A percentile compares a stretch with the other conserved stretches of the same genome.
Evolutionary conservation across 2,888 invertebrate species (phyloP).

Genomic region (Eulithis prunata): DNA sequence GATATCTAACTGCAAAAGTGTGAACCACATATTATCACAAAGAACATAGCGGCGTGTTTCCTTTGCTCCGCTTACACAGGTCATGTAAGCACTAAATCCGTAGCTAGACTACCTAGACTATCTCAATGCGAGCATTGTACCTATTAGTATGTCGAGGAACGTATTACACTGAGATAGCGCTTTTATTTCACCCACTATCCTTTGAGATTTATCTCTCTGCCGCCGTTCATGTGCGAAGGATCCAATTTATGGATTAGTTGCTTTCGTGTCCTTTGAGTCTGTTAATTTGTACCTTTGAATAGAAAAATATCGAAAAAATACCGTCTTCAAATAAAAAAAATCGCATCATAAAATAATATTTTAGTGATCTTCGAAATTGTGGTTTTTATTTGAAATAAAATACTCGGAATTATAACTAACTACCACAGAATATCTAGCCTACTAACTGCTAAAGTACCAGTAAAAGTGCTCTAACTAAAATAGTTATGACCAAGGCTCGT

Average conservation of each 20-base stretch:
- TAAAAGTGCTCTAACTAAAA: no score
- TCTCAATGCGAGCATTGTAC: conserved; percentile 44
- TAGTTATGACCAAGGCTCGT: no score
- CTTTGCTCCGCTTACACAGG: conserved; percentile 53
- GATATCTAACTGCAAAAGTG: neutral
- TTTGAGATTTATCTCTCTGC: conserved; percentile 56
- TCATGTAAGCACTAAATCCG: conserved; percentile 55
- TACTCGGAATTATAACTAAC: no score
- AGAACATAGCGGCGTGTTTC: conserved; percentile 40
- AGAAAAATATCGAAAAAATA: no score
- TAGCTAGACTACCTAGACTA: conserved; percentile 47
- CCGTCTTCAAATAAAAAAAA: neutral
- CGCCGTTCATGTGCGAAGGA: conserved; percentile 49
- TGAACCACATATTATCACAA: conserved; percentile 10
- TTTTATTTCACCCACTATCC: conserved; percentile 62
- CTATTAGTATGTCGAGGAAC: conserved; percentile 56
- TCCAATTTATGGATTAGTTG: conserved; percentile 46
- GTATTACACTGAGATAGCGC: conserved; percentile 64
- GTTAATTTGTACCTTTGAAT: conserved; percentile 9
- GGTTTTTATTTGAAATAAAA: no score
- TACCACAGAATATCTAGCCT: no score
- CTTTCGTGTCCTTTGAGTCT: conserved; percentile 26
- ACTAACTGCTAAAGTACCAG: no score
- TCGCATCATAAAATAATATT: no score
- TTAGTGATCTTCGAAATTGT: no score